Conservation (phyloP, 2,888 invertebrate species). For the Lepidochrysops patricia region DNA sequence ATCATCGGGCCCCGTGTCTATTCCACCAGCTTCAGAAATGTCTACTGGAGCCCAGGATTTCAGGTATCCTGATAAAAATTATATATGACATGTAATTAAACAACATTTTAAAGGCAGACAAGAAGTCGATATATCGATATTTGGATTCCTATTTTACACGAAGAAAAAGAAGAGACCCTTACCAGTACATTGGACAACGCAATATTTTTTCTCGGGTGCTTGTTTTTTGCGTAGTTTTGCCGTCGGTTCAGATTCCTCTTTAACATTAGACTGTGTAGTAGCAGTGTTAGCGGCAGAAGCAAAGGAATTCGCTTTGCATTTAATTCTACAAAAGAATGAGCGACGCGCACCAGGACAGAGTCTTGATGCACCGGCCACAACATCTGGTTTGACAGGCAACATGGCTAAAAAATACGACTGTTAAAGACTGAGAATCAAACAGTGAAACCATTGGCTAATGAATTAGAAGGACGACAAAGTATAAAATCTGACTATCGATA, state of each 20-base stretch:
- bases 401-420: constrained; percentile 77
- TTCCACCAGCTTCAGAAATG: constrained; percentile 76
- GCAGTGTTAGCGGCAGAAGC: neutral
- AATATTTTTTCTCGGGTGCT: constrained; percentile 84
- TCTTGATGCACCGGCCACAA: constrained; percentile 83
- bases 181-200: constrained; percentile 92
- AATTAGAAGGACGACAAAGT: neutral
- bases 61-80: constrained; percentile 78
- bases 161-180: too few species aligned
- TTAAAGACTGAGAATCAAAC: neutral
- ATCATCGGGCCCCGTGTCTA: constrained; percentile 75
- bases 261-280: constrained; percentile 49
- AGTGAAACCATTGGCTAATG: neutral
- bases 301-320: constrained; percentile 64
- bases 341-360: constrained; percentile 91
- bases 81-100: too few species aligned
- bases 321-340: constrained; percentile 96
- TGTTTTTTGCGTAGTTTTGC: constrained; percentile 80
- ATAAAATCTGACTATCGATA: neutral
- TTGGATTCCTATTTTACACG: neutral
- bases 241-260: constrained; percentile 81
- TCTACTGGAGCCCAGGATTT: constrained; percentile 93
- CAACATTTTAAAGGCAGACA: neutral
- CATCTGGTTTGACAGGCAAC: constrained; percentile 91
- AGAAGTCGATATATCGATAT: neutral